A percentile compares a stretch with the other conserved stretches of the same genome.
Conservation (phyloP, 2,797 vertebrate genomes). For the Poecile montanus region DNA sequence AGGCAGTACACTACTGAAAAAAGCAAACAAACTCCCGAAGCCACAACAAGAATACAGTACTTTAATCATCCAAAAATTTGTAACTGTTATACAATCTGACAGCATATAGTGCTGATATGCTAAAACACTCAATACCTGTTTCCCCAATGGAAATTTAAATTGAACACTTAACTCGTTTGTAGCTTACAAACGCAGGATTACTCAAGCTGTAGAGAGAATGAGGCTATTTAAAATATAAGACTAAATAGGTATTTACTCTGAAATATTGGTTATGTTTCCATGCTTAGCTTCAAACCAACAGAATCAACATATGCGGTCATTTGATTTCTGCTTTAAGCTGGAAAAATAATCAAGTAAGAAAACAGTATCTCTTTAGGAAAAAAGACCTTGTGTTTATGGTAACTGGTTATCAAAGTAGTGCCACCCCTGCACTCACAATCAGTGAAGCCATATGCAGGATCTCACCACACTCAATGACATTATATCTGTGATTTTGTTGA, state of each 20-base stretch:
- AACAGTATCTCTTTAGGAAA: not conserved
- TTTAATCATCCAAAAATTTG: not conserved
- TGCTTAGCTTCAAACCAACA: not conserved
- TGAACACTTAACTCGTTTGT: not conserved
- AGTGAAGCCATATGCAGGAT: not conserved
- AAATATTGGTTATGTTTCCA: not conserved
- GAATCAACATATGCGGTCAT: not conserved
- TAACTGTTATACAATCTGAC: slow-evolving; percentile 41
- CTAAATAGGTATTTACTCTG: slow-evolving; percentile 12
- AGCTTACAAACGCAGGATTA: slow-evolving; percentile 44
- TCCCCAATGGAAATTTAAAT: slow-evolving; percentile 36
- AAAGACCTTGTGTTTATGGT: not conserved
- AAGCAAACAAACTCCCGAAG: not conserved
- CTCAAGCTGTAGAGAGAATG: not conserved
- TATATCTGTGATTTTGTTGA: not conserved
- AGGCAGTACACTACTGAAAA: accelerated
- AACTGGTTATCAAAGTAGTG: not conserved
- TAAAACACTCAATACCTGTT: not conserved
- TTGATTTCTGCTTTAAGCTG: not conserved
- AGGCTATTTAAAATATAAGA: not conserved
- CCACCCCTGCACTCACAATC: not conserved
- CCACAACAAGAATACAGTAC: not conserved
- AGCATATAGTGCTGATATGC: not conserved
- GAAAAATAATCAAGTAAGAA: not conserved
- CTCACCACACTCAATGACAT: not conserved